Conservation (phyloP, 2,888 invertebrate genomes). For the Dinocampus coccinellae region DNA sequence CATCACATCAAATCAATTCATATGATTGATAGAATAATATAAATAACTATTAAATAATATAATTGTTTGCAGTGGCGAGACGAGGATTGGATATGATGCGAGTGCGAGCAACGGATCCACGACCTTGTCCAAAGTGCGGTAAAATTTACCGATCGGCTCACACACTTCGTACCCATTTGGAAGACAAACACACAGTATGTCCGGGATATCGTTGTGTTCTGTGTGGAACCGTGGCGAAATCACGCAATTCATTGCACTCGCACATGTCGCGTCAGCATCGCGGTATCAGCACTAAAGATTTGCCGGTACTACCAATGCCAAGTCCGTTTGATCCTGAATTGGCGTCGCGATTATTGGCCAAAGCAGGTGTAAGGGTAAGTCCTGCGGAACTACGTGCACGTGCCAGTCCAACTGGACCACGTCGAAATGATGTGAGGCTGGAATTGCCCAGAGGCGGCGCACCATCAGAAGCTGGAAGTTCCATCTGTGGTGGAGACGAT, state of each 20-base stretch:
- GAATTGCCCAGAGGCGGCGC: constrained; percentile 82
- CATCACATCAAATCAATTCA: background rate
- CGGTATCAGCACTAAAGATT: constrained; percentile 92
- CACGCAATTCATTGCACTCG: constrained; percentile 90
- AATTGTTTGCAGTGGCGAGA: constrained; percentile 75
- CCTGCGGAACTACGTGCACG: constrained; percentile 86
- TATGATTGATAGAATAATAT: background rate
- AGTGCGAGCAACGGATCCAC: constrained; percentile 91
- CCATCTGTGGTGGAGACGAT: constrained; percentile 84
- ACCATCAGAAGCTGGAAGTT: constrained; percentile 78
- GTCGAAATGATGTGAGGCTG: constrained; percentile 82
- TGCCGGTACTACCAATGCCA: constrained; percentile 93
- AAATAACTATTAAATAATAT: constrained; percentile 5
- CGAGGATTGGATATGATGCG: constrained; percentile 87
- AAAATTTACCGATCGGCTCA: constrained; percentile 94
- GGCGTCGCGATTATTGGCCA: constrained; percentile 83
- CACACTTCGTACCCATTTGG: constrained; percentile 90
- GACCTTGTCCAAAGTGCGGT: constrained; percentile 93
- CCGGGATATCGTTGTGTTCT: constrained; percentile 92
- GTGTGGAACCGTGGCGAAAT: constrained; percentile 93
- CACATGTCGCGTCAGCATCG: constrained; percentile 95
- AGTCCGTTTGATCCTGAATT: constrained; percentile 92
- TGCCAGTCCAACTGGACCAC: constrained; percentile 87
- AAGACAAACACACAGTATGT: constrained; percentile 94
- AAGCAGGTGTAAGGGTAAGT: constrained; percentile 89